Evolutionary conservation across 2,888 invertebrate genomes (phyloP), one percentile per base, ranked within the genome.

Genomic region (Drosophila prolongata): DNA sequence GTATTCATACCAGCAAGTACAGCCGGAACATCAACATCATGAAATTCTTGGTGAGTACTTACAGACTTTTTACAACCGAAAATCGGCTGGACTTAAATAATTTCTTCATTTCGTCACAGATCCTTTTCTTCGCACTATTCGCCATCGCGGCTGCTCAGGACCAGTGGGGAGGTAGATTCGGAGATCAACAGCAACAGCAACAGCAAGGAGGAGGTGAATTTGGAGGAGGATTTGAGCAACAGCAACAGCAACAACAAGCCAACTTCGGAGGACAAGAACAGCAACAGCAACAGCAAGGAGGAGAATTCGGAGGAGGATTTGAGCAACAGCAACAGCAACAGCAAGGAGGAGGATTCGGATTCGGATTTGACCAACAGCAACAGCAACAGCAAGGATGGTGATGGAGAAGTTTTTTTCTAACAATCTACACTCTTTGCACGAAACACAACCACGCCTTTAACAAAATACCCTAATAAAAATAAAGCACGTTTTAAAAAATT

Each of bases 101-200:
- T 24, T 4, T 43, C 1, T 30, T n/a, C 13, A 11, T 43, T 8
- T 34, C 24, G 1, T 13, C 30, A 27, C 11, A 68, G 67, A 35
- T 68, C 16, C 13, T 68, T 6, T 68, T 68, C 34, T 1, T 68
- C 38, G 67, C 56, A 5, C 11, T 67, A 0, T 43, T 67, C 43
- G 67, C 56, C 50, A 4, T 68, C 14, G 37, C 57, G 11, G n/a
- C 38, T 11, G 67, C 69, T 1, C 8, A 11, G 13, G 68, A 10
- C 30, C 68, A 68, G 19, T 19, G 19, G 19, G 3, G 19, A 19
- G 13, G 52, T 30, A n/a, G n/a, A n/a, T 53, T 60, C 16, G 38
- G 37, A 4, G 53, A 27, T 13, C 24, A 54, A n/a, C n/a, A n/a
- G 2, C 42, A 65, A 2, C 44, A 65, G 6, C 62, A 65, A 6